These are phyloP conservation scores for Pseudochirops corinnae DNA, from an alignment of 2,797 vertebrate genomes.

Conservation along the genomic window DNA sequence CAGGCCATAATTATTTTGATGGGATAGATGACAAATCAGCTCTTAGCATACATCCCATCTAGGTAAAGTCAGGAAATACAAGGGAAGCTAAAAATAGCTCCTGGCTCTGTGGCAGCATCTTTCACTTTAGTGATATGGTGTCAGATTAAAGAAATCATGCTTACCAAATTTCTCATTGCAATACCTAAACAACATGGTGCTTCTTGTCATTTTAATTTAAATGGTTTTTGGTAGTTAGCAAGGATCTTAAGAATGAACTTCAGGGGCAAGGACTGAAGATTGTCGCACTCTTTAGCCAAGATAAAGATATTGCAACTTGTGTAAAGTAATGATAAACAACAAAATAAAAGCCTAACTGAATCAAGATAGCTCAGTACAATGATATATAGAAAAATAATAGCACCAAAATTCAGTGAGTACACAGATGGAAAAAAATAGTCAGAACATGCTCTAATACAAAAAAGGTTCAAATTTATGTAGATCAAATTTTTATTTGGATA, in stretches of 20 bases:
- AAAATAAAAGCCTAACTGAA: background rate
- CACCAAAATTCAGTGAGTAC: background rate
- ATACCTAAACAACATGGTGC: background rate
- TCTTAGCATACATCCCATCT: slow-evolving; percentile 44
- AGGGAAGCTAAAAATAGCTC: slow-evolving; percentile 62
- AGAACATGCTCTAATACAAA: background rate
- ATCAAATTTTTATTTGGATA: background rate
- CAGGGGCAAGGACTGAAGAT: background rate
- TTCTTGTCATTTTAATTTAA: slow-evolving; percentile 40
- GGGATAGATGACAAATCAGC: slow-evolving; percentile 53
- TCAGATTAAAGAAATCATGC: background rate
- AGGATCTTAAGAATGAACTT: slow-evolving; percentile 41
- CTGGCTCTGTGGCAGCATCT: background rate
- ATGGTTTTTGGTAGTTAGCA: slow-evolving; percentile 36
- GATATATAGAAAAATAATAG: background rate
- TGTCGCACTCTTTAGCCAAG: background rate
- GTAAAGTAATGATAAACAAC: background rate
- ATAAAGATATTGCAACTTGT: background rate
- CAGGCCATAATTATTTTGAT: slow-evolving; percentile 64
- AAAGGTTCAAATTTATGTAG: background rate
- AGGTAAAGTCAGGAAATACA: slow-evolving; percentile 59
- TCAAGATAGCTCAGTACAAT: background rate
- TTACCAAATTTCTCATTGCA: slow-evolving; percentile 32
- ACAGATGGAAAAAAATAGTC: background rate
- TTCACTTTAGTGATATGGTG: background rate